A percentile compares a stretch with the other conserved stretches of the same genome.
phyloP scores from a whole-genome alignment of 2,797 vertebrate genomes.

The Crocodylus rhombifer region DNA sequence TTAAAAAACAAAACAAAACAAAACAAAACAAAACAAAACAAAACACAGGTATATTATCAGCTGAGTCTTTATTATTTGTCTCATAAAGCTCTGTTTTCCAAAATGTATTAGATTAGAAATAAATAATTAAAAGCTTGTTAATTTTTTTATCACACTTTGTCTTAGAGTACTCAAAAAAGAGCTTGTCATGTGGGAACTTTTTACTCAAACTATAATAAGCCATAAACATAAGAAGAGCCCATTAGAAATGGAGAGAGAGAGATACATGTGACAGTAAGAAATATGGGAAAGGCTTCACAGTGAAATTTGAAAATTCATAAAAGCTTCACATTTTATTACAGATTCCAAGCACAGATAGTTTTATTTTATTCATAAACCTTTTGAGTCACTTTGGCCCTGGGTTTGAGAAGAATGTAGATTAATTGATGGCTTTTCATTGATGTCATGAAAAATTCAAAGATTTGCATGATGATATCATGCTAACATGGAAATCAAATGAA shows the following conservation, averaged over 20 bases:
- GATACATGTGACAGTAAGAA: no score
- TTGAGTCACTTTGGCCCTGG: background rate
- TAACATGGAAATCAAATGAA: no score
- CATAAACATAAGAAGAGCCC: background rate
- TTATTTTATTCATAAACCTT: background rate
- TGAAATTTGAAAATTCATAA: background rate
- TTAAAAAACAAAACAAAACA: background rate
- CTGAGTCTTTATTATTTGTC: background rate
- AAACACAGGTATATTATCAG: background rate
- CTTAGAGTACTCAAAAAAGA: background rate
- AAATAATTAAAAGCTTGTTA: background rate
- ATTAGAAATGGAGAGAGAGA: background rate
- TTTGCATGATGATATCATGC: accelerated
- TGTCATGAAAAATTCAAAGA: background rate
- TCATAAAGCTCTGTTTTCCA: background rate
- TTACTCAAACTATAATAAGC: background rate
- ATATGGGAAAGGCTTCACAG: background rate
- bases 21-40: background rate
- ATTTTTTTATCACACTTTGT: background rate
- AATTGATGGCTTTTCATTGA: background rate
- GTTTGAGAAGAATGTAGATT: no score
- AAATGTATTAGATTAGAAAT: background rate
- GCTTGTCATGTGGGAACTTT: background rate
- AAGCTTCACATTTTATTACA: accelerated
- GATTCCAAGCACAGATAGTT: accelerated